Percentiles rank a stretch among this genome's conserved stretches.
These are phyloP conservation scores for Rhynchonycteris naso DNA, from an alignment of 2,797 vertebrate species.

Conservation along the genomic window DNA sequence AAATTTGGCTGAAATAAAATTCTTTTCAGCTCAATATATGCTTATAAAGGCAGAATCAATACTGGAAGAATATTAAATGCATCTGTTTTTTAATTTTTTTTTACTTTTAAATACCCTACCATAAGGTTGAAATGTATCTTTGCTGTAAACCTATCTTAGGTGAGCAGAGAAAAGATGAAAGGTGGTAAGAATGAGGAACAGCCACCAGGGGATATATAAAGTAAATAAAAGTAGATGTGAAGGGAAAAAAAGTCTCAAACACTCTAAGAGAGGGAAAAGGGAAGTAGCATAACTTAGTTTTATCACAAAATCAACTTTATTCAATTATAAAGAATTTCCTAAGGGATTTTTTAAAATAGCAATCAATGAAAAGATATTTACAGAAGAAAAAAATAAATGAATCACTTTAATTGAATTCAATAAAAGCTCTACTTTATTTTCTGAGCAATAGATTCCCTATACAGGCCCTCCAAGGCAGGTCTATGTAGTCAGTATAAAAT, in stretches of 20 bases:
- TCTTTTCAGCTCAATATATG: neutral
- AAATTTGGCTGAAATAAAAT: neutral
- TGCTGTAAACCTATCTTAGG: neutral
- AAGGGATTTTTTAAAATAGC: constrained; percentile 62
- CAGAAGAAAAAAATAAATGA: constrained; percentile 63
- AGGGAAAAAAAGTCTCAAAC: neutral
- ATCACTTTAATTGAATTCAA: constrained; percentile 63
- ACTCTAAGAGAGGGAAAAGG: neutral
- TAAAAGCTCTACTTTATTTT: constrained; percentile 70
- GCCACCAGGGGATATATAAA: neutral
- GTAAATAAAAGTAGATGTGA: neutral
- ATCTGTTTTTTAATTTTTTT: neutral
- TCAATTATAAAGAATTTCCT: constrained; percentile 65
- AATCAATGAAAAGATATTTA: constrained; percentile 75
- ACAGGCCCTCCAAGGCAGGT: constrained; percentile 13
- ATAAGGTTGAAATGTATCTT: neutral
- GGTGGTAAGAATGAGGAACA: neutral
- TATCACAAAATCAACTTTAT: constrained; percentile 67
- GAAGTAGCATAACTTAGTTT: constrained; percentile 40
- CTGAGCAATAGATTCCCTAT: constrained; percentile 60
- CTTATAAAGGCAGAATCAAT: neutral
- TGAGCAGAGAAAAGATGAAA: neutral
- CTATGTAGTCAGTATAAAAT: constrained; percentile 68
- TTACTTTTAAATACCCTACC: neutral
- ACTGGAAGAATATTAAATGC: neutral